Evolutionary conservation across 2,888 invertebrate genomes (phyloP).

Genomic region (Nomada ferruginata): DNA sequence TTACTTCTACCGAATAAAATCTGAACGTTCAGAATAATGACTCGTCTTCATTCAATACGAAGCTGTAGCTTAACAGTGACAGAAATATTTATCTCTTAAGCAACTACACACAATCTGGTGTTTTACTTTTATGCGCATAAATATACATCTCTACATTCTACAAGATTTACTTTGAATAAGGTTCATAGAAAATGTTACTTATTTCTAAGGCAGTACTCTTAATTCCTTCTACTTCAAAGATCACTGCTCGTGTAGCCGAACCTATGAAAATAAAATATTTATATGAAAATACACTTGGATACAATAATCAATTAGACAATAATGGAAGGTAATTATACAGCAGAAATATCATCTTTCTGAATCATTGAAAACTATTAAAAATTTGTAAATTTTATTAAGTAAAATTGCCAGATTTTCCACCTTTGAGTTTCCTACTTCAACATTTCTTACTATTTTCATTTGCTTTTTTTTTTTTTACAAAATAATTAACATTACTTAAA

Average conservation of each 20-base stretch:
- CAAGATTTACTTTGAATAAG: slow-evolving; percentile 71
- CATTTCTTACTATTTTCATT: slow-evolving; percentile 9
- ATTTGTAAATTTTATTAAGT: slow-evolving; percentile 15
- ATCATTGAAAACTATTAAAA: slow-evolving; percentile 5
- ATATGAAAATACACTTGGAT: slow-evolving; percentile 44
- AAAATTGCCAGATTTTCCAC: slow-evolving; percentile 11
- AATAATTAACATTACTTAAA: slow-evolving; percentile 51
- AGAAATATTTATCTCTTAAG: slow-evolving; percentile 38
- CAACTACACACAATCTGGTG: slow-evolving; percentile 60
- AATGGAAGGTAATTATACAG: slow-evolving; percentile 8
- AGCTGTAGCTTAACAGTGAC: slow-evolving; percentile 19
- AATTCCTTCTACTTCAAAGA: slow-evolving; percentile 43
- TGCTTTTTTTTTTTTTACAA: slow-evolving; percentile 27
- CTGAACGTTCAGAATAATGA: slow-evolving; percentile 10
- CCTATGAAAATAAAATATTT: slow-evolving; percentile 61
- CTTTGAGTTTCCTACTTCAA: slow-evolving; percentile 34
- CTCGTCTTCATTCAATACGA: slow-evolving; percentile 15
- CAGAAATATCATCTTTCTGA: not conserved
- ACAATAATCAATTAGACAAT: slow-evolving; percentile 33
- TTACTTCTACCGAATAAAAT: slow-evolving; percentile 8
- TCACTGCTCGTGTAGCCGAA: slow-evolving; percentile 51
- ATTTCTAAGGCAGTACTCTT: slow-evolving; percentile 57
- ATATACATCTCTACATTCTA: slow-evolving; percentile 66
- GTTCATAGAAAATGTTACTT: slow-evolving; percentile 76
- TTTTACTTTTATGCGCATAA: slow-evolving; percentile 32